Evolutionary conservation across 2,797 vertebrate species (phyloP).

Genomic region (Lepus townsendii): DNA sequence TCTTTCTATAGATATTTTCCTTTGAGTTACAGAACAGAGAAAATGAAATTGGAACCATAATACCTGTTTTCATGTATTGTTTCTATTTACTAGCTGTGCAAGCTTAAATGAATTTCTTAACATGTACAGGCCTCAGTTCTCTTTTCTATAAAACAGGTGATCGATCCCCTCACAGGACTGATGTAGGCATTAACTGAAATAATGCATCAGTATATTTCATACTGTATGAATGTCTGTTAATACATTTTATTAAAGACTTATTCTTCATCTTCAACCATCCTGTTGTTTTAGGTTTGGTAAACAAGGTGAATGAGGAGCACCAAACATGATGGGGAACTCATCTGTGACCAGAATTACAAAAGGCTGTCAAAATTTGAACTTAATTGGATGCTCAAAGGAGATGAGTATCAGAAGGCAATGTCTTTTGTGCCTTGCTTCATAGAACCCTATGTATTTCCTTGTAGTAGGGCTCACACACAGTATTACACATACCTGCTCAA

Average conservation of each 20-base stretch:
- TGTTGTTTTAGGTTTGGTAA: constrained; percentile 89
- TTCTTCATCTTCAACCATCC: constrained; percentile 90
- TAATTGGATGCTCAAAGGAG: constrained; percentile 63
- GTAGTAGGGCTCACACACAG: neutral
- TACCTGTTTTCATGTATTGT: neutral
- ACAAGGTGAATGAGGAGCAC: constrained; percentile 68
- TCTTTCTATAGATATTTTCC: constrained; percentile 1
- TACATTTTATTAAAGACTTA: constrained; percentile 88
- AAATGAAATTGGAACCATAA: neutral
- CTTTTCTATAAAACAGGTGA: neutral
- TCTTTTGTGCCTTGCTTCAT: neutral
- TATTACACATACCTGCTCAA: neutral
- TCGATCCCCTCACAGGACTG: neutral
- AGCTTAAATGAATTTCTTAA: neutral
- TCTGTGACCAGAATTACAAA: constrained; percentile 17
- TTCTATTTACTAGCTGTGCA: neutral
- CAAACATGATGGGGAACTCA: constrained; percentile 59
- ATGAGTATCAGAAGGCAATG: neutral
- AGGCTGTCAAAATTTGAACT: constrained; percentile 50
- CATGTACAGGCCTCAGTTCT: neutral
- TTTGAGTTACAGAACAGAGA: neutral
- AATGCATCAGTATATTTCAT: constrained; percentile 86
- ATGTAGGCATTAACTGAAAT: neutral
- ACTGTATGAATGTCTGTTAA: constrained; percentile 72
- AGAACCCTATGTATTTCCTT: neutral